Conservation (phyloP, 2,888 invertebrate genomes). For the Sarcophaga caerulescens region DNA sequence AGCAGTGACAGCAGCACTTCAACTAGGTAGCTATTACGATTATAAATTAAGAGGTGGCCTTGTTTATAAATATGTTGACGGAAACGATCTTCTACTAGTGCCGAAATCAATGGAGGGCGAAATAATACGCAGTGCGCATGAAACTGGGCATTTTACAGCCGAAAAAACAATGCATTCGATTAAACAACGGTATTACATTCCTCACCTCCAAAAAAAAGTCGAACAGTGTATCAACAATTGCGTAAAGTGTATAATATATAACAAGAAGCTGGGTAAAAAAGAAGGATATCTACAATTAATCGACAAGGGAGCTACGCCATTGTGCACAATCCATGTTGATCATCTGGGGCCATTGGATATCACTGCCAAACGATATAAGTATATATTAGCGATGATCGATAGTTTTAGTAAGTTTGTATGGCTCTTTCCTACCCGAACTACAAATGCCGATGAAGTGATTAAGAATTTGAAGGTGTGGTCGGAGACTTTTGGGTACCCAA, state of each 20-base stretch:
- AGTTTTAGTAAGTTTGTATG: slow-evolving; percentile 54
- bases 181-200: slow-evolving; percentile 53
- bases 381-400: slow-evolving; percentile 55
- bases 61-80: slow-evolving; percentile 37
- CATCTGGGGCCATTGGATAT: slow-evolving; percentile 55
- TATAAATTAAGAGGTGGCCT: slow-evolving; percentile 7
- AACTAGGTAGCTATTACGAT: not conserved
- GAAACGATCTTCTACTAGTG: slow-evolving; percentile 40
- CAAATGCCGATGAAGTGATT: slow-evolving; percentile 22
- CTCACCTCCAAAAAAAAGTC: slow-evolving; percentile 59
- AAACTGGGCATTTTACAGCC: slow-evolving; percentile 34
- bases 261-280: slow-evolving; percentile 58
- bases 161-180: slow-evolving; percentile 48
- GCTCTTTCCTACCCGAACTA: slow-evolving; percentile 49
- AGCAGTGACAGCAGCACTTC: not conserved
- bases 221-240: slow-evolving; percentile 49
- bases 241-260: slow-evolving; percentile 54
- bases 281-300: slow-evolving; percentile 59
- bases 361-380: slow-evolving; percentile 59
- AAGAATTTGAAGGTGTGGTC: slow-evolving; percentile 8
- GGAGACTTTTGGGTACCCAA: slow-evolving; percentile 27
- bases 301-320: slow-evolving; percentile 56
- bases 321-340: slow-evolving; percentile 54
- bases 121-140: slow-evolving; percentile 40
- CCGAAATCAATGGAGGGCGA: slow-evolving; percentile 45